These are phyloP conservation scores for Knipowitschia caucasica DNA, from an alignment of 2,797 vertebrate species.

Conservation along the genomic window DNA sequence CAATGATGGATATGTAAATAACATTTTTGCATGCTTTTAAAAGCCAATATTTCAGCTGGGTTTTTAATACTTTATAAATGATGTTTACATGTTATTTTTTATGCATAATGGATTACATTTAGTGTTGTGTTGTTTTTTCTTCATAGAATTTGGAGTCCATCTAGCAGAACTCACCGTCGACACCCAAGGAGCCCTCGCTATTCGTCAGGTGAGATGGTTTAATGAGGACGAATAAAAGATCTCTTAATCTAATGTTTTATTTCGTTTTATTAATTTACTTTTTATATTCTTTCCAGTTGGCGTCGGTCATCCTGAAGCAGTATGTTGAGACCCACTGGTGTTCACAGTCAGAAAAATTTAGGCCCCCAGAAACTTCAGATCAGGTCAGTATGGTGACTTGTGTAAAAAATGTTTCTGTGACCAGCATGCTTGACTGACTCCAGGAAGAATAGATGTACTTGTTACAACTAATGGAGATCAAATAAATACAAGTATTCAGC, in stretches of 20 bases:
- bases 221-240: background rate
- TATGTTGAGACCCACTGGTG: constrained; percentile 99
- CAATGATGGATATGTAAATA: too few species aligned
- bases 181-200: constrained; percentile 91
- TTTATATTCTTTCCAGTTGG: constrained; percentile 77
- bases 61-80: background rate
- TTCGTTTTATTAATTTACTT: background rate
- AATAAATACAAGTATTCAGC: too few species aligned
- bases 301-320: constrained; percentile 96
- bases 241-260: background rate
- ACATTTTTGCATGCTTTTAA: too few species aligned
- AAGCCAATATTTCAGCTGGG: background rate
- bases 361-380: constrained; percentile 95
- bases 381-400: constrained; percentile 73
- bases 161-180: constrained; percentile 96
- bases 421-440: too few species aligned
- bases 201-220: constrained; percentile 87
- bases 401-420: accelerated
- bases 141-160: constrained; percentile 94
- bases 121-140: constrained; percentile 4
- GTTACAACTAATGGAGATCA: too few species aligned
- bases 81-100: too few species aligned
- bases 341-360: constrained; percentile 94
- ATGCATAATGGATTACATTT: background rate
- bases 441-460: too few species aligned